Percentiles rank a stretch among this genome's conserved stretches.
Evolutionary conservation across 2,888 invertebrate species (phyloP).

Genomic region (Trissonchulus latispiculum): DNA sequence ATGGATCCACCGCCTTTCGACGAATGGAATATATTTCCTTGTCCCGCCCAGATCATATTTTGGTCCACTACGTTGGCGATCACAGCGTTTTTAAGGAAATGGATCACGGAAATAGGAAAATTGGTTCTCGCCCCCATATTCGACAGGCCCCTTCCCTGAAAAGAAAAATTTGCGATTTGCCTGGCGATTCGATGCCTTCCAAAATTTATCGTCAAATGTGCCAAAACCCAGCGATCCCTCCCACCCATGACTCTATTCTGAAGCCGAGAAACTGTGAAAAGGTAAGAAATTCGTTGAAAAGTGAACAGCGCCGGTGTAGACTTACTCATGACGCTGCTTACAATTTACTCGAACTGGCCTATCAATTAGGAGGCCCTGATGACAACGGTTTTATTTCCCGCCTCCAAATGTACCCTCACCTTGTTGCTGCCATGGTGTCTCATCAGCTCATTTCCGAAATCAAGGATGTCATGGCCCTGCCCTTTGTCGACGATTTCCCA

Average conservation of each 20-base stretch:
- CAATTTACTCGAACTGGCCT: background rate
- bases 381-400: background rate
- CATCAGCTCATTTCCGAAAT: background rate
- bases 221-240: background rate
- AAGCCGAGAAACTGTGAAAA: background rate
- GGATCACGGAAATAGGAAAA: background rate
- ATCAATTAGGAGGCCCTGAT: background rate
- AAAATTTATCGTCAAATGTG: background rate
- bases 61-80: conserved; percentile 10
- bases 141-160: background rate
- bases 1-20: background rate
- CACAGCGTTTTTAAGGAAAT: background rate
- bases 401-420: background rate
- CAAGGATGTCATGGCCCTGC: background rate
- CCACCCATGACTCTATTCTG: background rate
- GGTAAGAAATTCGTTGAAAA: background rate
- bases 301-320: background rate
- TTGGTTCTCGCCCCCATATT: background rate
- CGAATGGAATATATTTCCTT: background rate
- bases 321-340: background rate
- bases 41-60: background rate
- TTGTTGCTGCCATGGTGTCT: background rate
- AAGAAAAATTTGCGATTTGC: background rate
- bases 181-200: background rate
- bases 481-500: background rate